Conservation (phyloP, 2,797 vertebrate species). For the Rhabdomys pumilio region DNA sequence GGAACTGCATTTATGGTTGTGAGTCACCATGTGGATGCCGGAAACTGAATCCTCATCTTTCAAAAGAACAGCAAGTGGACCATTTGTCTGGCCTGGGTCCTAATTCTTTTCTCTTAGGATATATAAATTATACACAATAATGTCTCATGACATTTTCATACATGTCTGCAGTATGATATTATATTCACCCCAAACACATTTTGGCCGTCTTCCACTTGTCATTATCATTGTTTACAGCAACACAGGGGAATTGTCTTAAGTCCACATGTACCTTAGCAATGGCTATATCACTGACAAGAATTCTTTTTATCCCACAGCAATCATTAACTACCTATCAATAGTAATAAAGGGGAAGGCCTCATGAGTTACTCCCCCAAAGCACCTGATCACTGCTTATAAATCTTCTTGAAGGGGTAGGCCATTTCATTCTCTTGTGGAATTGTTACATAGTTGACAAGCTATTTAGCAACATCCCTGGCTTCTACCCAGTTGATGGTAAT, state of each 20-base stretch:
- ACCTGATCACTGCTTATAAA: not conserved
- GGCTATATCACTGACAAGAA: not conserved
- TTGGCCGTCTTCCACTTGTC: not conserved
- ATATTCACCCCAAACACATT: not conserved
- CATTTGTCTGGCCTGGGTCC: not conserved
- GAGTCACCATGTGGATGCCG: not conserved
- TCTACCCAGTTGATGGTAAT: not conserved
- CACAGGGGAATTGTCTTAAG: not conserved
- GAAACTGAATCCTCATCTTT: not conserved
- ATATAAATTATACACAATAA: not conserved
- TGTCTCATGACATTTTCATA: not conserved
- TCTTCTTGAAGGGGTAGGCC: not conserved
- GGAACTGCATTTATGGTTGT: not conserved
- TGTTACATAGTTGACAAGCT: not conserved
- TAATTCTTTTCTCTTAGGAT: not conserved
- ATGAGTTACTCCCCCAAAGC: not conserved
- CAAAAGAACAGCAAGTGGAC: not conserved
- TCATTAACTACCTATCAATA: not conserved
- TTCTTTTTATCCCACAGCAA: not conserved
- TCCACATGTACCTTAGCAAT: not conserved
- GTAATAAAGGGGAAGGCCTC: not conserved
- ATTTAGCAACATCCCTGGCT: not conserved
- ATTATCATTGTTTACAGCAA: not conserved
- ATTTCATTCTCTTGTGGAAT: not conserved
- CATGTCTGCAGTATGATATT: not conserved